These are phyloP conservation scores for Venustaconcha ellipsiformis DNA, from an alignment of 1,140 invertebrate genomes.

Conservation along the genomic window DNA sequence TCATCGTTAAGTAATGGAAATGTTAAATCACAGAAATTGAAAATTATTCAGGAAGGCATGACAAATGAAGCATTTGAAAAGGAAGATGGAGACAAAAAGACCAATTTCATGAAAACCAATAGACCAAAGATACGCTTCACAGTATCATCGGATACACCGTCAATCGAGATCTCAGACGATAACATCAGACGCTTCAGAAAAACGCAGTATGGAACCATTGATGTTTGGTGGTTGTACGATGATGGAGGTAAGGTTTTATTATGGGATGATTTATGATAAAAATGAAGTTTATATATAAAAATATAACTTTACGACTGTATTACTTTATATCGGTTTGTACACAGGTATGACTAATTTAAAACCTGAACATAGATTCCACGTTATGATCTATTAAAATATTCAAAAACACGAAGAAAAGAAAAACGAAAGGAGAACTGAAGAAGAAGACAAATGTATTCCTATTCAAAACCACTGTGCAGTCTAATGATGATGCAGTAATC, in stretches of 20 bases:
- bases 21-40: no score
- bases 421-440: no score
- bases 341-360: neutral
- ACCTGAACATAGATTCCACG: neutral
- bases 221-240: slow-evolving; percentile 98
- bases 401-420: neutral
- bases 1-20: no score
- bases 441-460: neutral
- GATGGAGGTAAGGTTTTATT: slow-evolving; percentile 76
- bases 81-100: no score
- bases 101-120: no score
- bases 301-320: neutral
- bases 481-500: no score
- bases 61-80: no score
- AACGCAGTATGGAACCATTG: slow-evolving; percentile 78
- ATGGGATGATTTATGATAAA: neutral
- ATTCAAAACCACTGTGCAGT: neutral
- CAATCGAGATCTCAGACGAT: neutral
- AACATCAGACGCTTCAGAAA: slow-evolving; percentile 71
- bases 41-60: no score
- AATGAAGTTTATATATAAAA: neutral
- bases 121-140: no score
- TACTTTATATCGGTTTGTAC: neutral
- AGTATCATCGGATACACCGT: no score
- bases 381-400: neutral